Percentiles rank a stretch among this genome's conserved stretches.
Evolutionary conservation across 2,797 vertebrate species (phyloP).

Genomic region (Numenius phaeopus): DNA sequence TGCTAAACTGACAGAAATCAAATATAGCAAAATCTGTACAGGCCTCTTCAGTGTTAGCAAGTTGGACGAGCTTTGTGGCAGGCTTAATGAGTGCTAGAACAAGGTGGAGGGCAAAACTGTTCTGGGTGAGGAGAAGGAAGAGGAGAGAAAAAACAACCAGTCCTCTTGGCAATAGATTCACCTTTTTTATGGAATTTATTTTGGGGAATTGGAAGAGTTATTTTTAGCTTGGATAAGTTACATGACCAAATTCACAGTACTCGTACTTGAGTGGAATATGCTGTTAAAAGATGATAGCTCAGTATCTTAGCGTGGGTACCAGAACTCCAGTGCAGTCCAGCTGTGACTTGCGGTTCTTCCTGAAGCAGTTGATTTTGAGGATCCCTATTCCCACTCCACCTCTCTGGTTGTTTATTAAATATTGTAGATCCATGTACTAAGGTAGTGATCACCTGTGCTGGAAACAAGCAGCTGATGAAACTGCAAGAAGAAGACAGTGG

Average conservation of each 20-base stretch:
- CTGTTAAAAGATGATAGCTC: neutral
- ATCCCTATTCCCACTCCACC: neutral
- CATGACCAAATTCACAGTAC: neutral
- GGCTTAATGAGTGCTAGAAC: neutral
- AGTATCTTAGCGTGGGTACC: neutral
- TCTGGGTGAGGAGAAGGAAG: neutral
- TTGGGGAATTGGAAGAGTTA: neutral
- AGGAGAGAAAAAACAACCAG: neutral
- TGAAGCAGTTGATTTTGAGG: neutral
- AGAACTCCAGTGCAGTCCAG: neutral
- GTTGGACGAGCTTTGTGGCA: neutral
- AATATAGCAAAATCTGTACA: neutral
- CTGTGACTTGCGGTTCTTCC: neutral
- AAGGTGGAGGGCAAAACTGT: neutral
- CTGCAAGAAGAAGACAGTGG: neutral
- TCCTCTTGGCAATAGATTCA: neutral
- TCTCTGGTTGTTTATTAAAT: neutral
- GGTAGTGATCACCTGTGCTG: neutral
- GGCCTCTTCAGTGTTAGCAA: neutral
- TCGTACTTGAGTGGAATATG: neutral
- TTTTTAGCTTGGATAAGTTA: neutral
- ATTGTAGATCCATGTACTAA: neutral
- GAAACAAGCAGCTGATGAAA: neutral
- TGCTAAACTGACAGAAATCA: neutral
- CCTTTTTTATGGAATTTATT: neutral